These are phyloP conservation scores for Brachynemurus nebulosus DNA, from an alignment of 2,888 invertebrate species.

Conservation along the genomic window DNA sequence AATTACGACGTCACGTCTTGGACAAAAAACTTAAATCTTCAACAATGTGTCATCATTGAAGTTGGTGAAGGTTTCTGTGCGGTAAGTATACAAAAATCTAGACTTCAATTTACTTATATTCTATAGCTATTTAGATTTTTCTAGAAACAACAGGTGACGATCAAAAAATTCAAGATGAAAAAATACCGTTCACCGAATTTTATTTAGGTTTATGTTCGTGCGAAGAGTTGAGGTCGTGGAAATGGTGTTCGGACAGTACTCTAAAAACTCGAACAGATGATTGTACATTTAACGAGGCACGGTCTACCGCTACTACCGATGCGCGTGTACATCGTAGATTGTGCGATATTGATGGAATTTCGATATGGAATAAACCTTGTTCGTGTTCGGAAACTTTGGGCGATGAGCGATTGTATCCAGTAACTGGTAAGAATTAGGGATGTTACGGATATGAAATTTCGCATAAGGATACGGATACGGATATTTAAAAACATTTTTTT, in stretches of 20 bases:
- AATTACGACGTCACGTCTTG: constrained; percentile 29
- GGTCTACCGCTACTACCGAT: constrained; percentile 20
- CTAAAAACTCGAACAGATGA: constrained; percentile 23
- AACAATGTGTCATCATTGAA: constrained; percentile 33
- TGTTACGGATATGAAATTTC: too few relatives aligned
- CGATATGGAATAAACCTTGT: constrained; percentile 21
- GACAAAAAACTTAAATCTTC: constrained; percentile 29
- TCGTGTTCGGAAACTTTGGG: constrained; percentile 24
- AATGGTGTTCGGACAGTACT: constrained; percentile 28
- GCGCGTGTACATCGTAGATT: constrained; percentile 31
- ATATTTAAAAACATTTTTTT: too few relatives aligned
- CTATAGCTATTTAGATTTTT: background rate
- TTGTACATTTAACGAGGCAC: constrained; percentile 27
- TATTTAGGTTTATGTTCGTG: constrained; percentile 33
- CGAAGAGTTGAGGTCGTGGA: constrained; percentile 29
- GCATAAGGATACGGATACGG: too few relatives aligned
- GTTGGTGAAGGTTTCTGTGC: constrained; percentile 33
- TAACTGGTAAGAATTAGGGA: too few relatives aligned
- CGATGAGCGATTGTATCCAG: constrained; percentile 26
- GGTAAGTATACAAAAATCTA: constrained; percentile 23
- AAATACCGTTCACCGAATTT: constrained; percentile 27
- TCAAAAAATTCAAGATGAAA: background rate
- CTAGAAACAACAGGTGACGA: background rate
- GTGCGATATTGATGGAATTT: constrained; percentile 33
- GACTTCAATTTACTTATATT: too few relatives aligned